Percentiles rank a stretch among this genome's conserved stretches.
These are phyloP conservation scores for Sylvietta virens DNA, from an alignment of 2,113 vertebrate species.

Conservation along the genomic window DNA sequence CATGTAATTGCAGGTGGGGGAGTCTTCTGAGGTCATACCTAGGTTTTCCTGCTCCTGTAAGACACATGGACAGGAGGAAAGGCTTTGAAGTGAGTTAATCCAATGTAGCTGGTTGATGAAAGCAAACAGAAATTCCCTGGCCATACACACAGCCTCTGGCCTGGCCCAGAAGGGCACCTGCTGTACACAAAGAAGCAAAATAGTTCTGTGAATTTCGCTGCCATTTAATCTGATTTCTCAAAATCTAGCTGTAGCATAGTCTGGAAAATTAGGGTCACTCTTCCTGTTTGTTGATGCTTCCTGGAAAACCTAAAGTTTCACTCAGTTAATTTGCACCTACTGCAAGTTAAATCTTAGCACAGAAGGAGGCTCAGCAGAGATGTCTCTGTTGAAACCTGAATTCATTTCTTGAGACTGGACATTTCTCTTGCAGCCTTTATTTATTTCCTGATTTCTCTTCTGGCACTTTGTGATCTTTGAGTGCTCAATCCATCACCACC, in stretches of 20 bases:
- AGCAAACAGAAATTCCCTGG: not conserved
- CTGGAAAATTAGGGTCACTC: not conserved
- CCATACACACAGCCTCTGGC: not conserved
- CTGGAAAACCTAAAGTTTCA: not conserved
- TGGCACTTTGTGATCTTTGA: not conserved
- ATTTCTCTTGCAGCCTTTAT: not conserved
- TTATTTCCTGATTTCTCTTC: not conserved
- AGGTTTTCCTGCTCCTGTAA: not conserved
- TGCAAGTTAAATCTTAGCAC: not conserved
- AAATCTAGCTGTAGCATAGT: not conserved
- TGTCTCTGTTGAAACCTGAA: not conserved
- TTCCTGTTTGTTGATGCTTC: conserved; percentile 43
- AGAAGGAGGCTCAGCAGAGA: not conserved
- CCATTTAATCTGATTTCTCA: conserved; percentile 16
- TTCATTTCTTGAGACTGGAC: not conserved
- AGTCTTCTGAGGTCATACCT: not conserved
- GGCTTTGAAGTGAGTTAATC: not conserved
- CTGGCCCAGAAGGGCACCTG: not conserved
- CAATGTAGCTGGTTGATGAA: not conserved
- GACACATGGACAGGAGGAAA: not conserved
- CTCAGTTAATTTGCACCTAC: not conserved
- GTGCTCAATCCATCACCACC: not conserved
- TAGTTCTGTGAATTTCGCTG: conserved; percentile 33
- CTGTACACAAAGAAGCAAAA: not conserved
- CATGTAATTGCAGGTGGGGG: not conserved